phyloP scores from a whole-genome alignment of 2,113 vertebrate species.

The Protomyctophum bolini region DNA sequence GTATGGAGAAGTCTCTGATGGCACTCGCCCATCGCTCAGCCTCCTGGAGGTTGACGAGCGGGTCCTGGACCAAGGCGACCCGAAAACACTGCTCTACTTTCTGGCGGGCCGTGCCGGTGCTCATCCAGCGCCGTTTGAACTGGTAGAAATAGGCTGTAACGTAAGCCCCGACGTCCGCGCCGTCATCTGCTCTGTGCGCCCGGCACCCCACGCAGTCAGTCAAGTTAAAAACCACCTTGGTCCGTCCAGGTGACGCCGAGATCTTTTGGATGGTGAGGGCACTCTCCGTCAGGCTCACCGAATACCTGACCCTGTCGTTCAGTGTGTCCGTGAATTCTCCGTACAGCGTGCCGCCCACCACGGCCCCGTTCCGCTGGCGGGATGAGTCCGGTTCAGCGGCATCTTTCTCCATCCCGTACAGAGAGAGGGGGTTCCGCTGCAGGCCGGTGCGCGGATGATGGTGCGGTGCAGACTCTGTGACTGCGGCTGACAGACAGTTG shows the following conservation, averaged over 20 bases:
- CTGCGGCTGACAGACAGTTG: neutral
- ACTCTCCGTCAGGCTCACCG: constrained; percentile 74
- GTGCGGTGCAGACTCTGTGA: constrained; percentile 48
- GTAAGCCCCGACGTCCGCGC: constrained; percentile 70
- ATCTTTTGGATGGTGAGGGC: constrained; percentile 71
- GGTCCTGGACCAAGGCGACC: constrained; percentile 72
- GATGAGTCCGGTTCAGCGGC: constrained; percentile 60
- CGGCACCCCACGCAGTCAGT: constrained; percentile 78
- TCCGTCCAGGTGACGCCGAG: constrained; percentile 61
- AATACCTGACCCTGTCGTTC: constrained; percentile 69
- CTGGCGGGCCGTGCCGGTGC: constrained; percentile 72
- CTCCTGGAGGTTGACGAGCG: constrained; percentile 74
- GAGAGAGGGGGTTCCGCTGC: constrained; percentile 52
- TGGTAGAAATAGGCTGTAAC: constrained; percentile 80
- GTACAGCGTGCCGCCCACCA: constrained; percentile 61
- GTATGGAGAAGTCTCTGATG: constrained; percentile 64
- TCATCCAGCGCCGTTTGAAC: constrained; percentile 76
- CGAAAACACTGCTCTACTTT: constrained; percentile 78
- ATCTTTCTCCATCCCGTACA: constrained; percentile 70
- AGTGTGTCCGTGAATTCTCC: constrained; percentile 78
- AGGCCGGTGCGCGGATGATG: constrained; percentile 63
- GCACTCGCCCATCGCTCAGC: constrained; percentile 79
- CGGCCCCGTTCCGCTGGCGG: constrained; percentile 58
- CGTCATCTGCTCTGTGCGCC: constrained; percentile 63
- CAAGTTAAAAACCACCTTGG: constrained; percentile 71